Percentiles rank a stretch among this genome's conserved stretches.
phyloP scores from a whole-genome alignment of 2,888 invertebrate genomes.

The Lochmaea crataegi region DNA sequence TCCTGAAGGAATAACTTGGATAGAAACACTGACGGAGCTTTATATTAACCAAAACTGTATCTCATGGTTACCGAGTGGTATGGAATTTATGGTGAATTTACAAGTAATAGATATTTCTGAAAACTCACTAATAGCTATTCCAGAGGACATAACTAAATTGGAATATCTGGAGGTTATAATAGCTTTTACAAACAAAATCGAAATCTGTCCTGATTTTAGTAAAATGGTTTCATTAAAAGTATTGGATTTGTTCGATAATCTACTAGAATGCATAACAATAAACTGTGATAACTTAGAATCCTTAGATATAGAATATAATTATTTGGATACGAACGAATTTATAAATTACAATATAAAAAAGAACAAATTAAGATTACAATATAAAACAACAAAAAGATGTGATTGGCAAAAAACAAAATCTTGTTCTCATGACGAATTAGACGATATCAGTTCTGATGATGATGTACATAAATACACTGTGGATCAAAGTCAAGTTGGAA shows the following conservation, averaged over 20 bases:
- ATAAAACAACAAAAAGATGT: neutral
- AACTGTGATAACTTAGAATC: conserved; percentile 32
- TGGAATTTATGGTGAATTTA: conserved; percentile 51
- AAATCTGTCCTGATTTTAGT: conserved; percentile 42
- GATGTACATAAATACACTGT: neutral
- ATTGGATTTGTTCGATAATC: conserved; percentile 52
- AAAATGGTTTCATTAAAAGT: conserved; percentile 44
- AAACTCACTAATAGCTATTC: conserved; percentile 46
- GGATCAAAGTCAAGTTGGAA: neutral
- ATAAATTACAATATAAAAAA: conserved; percentile 41
- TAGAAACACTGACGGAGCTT: conserved; percentile 49
- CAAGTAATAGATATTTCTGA: conserved; percentile 49
- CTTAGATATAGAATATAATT: conserved; percentile 50
- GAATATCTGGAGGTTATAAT: conserved; percentile 42
- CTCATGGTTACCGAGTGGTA: conserved; percentile 50
- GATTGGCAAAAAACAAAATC: conserved; percentile 10
- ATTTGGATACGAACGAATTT: conserved; percentile 38
- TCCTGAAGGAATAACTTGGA: conserved; percentile 50
- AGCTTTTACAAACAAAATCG: conserved; percentile 46
- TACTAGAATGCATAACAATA: conserved; percentile 34
- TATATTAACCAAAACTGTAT: conserved; percentile 48
- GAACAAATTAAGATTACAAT: conserved; percentile 36
- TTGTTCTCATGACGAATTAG: neutral
- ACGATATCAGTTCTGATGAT: neutral
- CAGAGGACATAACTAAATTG: conserved; percentile 42